Evolutionary conservation across 2,888 invertebrate species (phyloP).

Genomic region (Acanthacorydalis orientalis): DNA sequence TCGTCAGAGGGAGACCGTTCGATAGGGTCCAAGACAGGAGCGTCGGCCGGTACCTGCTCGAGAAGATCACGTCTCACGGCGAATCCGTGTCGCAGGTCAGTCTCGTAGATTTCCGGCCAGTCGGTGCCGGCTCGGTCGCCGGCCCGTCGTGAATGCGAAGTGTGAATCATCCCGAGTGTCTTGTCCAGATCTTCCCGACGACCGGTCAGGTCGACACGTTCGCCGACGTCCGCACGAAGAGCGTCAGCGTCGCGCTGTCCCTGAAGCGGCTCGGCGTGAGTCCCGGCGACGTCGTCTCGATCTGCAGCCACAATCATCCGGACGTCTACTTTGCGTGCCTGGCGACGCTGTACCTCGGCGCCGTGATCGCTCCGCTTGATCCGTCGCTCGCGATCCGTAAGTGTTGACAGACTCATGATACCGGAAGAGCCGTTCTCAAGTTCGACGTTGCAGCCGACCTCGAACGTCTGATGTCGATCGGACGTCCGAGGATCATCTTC

Average conservation of each 20-base stretch:
- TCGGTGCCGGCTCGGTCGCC: too few relatives aligned
- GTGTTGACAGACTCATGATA: too few relatives aligned
- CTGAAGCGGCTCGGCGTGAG: slow-evolving; percentile 22
- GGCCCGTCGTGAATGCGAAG: too few relatives aligned
- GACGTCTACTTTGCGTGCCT: slow-evolving; percentile 28
- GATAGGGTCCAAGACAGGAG: too few relatives aligned
- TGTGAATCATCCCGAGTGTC: too few relatives aligned
- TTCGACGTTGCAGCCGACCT: background rate
- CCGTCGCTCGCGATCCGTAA: slow-evolving; percentile 12
- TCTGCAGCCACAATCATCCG: slow-evolving; percentile 29
- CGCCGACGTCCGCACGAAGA: slow-evolving; percentile 21
- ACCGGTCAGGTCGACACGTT: slow-evolving; percentile 26
- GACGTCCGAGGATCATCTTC: slow-evolving; percentile 13
- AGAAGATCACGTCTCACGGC: too few relatives aligned
- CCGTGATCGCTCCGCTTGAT: slow-evolving; percentile 17
- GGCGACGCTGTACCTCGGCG: slow-evolving; percentile 28
- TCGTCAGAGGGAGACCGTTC: too few relatives aligned
- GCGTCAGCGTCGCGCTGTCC: slow-evolving; percentile 28
- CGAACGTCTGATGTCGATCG: slow-evolving; percentile 10
- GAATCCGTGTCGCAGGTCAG: too few relatives aligned
- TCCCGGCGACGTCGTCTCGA: slow-evolving; percentile 26
- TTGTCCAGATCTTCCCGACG: slow-evolving; percentile 25
- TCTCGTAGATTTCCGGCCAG: too few relatives aligned
- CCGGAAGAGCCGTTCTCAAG: too few relatives aligned
- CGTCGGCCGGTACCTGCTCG: too few relatives aligned